Conservation (phyloP, 2,888 invertebrate species). For the Caenorhabditis sp. region DNA sequence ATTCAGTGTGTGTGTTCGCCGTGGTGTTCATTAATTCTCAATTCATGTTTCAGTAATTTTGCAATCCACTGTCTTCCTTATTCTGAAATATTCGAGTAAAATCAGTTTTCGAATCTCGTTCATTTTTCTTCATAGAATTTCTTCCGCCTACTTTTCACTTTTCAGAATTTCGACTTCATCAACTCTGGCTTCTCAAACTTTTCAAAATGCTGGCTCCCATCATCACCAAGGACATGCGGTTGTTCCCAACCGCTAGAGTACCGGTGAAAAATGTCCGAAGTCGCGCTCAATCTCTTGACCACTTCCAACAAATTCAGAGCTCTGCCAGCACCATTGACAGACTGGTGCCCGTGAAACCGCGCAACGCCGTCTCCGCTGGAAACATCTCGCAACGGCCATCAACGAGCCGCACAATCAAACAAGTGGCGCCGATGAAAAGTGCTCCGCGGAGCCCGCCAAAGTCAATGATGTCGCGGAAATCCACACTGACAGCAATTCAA, state of each 20-base stretch:
- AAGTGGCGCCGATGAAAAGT: constrained; percentile 7
- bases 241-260: constrained; percentile 75
- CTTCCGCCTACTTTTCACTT: constrained; percentile 2
- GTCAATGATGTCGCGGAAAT: constrained; percentile 65
- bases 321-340: constrained; percentile 55
- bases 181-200: constrained; percentile 1
- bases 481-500: constrained; percentile 74
- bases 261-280: constrained; percentile 79
- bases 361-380: constrained; percentile 70
- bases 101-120: too few relatives aligned
- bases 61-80: neutral
- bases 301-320: constrained; percentile 70
- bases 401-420: constrained; percentile 24
- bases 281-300: constrained; percentile 77
- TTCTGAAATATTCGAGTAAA: too few relatives aligned
- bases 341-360: constrained; percentile 65
- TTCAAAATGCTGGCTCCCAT: constrained; percentile 77
- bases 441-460: constrained; percentile 69
- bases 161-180: neutral
- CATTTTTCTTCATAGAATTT: neutral
- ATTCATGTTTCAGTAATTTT: neutral
- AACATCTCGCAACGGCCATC: constrained; percentile 66
- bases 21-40: neutral
- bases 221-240: constrained; percentile 79
- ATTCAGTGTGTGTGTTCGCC: constrained; percentile 8